Evolutionary conservation across 2,113 vertebrate species (phyloP).

Genomic region (Cochlearius cochlearius): DNA sequence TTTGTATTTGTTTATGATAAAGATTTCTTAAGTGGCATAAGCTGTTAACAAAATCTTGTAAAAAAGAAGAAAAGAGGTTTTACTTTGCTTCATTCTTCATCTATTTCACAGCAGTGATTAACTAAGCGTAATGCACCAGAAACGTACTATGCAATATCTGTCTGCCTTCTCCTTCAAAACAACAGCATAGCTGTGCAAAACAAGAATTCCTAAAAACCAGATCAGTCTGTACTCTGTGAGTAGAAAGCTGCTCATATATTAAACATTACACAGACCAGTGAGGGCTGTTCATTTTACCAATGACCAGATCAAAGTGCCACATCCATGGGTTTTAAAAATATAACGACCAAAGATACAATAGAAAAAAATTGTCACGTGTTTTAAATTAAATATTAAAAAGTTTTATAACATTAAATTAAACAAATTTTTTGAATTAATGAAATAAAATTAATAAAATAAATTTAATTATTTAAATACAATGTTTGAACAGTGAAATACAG

Average conservation of each 20-base stretch:
- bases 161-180: not conserved
- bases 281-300: not conserved
- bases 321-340: not conserved
- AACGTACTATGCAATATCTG: not conserved
- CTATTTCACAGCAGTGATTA: not conserved
- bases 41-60: not conserved
- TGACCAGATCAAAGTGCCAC: not conserved
- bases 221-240: not conserved
- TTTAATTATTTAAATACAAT: not conserved
- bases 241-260: not conserved
- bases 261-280: not conserved
- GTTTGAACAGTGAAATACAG: not conserved
- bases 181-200: not conserved
- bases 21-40: not conserved
- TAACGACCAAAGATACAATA: not conserved
- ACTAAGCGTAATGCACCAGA: not conserved
- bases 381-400: too few species aligned
- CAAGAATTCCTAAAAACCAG: not conserved
- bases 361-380: not conserved
- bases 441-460: too few species aligned
- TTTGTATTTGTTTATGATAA: not conserved
- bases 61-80: not conserved
- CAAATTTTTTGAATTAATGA: too few species aligned
- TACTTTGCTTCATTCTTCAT: not conserved
- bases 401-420: too few species aligned